Evolutionary conservation across 1,140 invertebrate genomes (phyloP), one percentile per base, ranked within the genome.

Genomic region (Pachypeltis micranthus): DNA sequence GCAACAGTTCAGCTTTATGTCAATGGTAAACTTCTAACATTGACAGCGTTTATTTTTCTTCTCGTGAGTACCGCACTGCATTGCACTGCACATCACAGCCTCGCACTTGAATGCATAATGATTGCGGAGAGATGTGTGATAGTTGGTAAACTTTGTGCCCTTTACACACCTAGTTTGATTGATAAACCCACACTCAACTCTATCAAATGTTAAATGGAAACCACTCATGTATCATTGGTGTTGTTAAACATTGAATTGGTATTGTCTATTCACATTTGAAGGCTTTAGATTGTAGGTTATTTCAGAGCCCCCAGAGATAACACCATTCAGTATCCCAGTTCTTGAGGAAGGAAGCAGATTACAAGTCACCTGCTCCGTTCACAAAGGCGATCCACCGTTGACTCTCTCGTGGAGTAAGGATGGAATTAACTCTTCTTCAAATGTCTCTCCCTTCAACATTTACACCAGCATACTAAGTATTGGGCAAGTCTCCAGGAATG

Each of bases 401-500:
- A 77, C 76, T 66, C 79, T 87, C 61, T 72, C 73, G 47, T 88
- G 85, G 85, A 78, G 84, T 69, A 82, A 85, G 73, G 81, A 83
- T 56, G 74, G 73, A 44, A 73, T 74, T 63, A 71, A 71, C 59
- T 66, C 70, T 19, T 44, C 39, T 67, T 68, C 34, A 71, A 73
- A 58, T 72, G 72, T 27, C 70, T 69, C 26, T 74, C 72, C 19
- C 71, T 74, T 63, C 73, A 77, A 64, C 72, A 75, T 66, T 76
- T 75, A 70, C 74, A 78, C 63, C 28, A 89, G 88, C 65, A 86
- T 87, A 62, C 80, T 96, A 67, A 85, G 91, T 62, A 92, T 95
- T 67, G 87, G 91, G 69, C 84, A 86, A 71, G 88, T 93, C 51
- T 84, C 82, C 28, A 88, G 89, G 4, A 80, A 82, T 27, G 88